phyloP scores from a whole-genome alignment of 2,113 vertebrate species.

The Emydocephalus ijimae region DNA sequence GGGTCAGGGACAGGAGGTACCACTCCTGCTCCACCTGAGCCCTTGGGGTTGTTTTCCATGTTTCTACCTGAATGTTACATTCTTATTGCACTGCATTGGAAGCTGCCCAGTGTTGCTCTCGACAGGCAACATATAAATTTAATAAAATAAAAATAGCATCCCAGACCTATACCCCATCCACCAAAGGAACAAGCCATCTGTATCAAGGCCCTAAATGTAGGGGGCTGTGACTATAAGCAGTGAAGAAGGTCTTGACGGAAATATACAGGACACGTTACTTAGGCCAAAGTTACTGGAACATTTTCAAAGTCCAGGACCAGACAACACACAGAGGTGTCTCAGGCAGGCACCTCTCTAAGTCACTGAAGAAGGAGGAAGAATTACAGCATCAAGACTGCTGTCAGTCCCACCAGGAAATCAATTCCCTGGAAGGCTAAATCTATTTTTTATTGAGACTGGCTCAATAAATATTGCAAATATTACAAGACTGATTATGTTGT shows the following conservation, averaged over 20 bases:
- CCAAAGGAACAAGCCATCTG: neutral
- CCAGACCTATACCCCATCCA: too few species aligned
- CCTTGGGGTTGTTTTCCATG: too few species aligned
- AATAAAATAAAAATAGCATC: too few species aligned
- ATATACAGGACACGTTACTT: neutral
- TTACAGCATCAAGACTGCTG: neutral
- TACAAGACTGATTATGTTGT: neutral
- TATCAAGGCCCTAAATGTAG: neutral
- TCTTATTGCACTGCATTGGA: too few species aligned
- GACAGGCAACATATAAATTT: too few species aligned
- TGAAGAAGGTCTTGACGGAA: neutral
- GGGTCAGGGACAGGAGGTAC: too few species aligned
- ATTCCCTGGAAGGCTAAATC: neutral
- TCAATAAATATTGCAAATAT: neutral
- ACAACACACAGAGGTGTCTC: neutral
- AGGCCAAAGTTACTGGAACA: neutral
- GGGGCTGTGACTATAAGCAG: neutral
- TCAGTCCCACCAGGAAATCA: neutral
- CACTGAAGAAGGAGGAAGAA: neutral
- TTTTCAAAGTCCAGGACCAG: neutral
- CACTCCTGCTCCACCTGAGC: too few species aligned
- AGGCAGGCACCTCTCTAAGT: neutral
- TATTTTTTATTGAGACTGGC: neutral
- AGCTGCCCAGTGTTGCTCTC: too few species aligned
- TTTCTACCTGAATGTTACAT: too few species aligned